Base-by-base conservation (phyloP, 2,888 invertebrate species). In the Andrena fulva region DNA sequence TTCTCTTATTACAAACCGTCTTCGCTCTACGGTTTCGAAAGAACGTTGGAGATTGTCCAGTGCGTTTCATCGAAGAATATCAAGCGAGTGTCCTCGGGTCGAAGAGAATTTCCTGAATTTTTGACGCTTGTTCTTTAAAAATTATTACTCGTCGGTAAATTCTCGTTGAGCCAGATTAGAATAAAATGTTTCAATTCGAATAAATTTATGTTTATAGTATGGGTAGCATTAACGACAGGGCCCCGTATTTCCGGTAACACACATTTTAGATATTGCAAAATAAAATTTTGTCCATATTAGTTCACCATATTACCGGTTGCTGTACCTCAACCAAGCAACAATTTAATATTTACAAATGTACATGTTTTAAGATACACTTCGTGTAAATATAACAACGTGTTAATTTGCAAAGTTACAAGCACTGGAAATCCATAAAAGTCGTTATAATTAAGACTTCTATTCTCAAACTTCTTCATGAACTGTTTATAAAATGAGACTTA, bases 281-380 rank as follows among this genome's bases (percentile, higher is more conserved):
- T 42, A 42, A 42, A 12, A 42, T 42, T 42, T 42, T 42, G 12
- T 12, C 42, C 12, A 42, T 42, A 42, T 42, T 42, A 42, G 12
- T 12, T 71, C 67, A 16, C 42, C n/a, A 31, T 31, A 5, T 24
- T 29, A 76, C 27, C n/a, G 35, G 10, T 20, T 33, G 59, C 35
- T 35, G 48, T 56, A n/a, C 70, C 54, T 33, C 70, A 12, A 35
- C 12, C 69, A 33, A 68, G 50, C 24, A 70, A 62, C 42, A 16
- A 20, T 71, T 62, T 24, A 31, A 63, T 33, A 56, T 56, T 52
- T 59, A n/a, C 20, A 27, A 78, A 69, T 74, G 69, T 59, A 74
- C 20, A 7, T 42, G 20, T 3, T 48, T 8, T n/a, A 63, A 68
- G 31, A 68, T 35, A 68, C 10, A 77, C 24, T n/a, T 33, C n/a